phyloP scores from a whole-genome alignment of 2,113 vertebrate species.

The Zosterops pallidus region DNA sequence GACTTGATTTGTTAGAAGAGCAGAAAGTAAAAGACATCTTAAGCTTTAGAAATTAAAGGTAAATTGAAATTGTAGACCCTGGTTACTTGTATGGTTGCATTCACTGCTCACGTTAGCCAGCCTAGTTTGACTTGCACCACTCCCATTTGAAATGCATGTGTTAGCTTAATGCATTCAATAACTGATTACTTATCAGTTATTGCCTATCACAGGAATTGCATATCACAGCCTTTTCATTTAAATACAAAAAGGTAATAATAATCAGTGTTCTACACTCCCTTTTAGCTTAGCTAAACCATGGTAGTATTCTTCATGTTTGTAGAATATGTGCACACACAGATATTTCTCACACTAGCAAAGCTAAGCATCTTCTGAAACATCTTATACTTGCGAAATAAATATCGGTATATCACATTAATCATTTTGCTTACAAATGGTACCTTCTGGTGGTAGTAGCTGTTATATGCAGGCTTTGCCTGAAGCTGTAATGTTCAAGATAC shows the following conservation, averaged over 20 bases:
- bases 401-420: background rate
- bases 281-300: background rate
- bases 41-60: background rate
- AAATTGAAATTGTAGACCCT: background rate
- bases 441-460: slow-evolving; percentile 25
- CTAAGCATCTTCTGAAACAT: background rate
- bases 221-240: background rate
- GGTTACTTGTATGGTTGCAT: background rate
- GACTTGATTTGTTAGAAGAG: background rate
- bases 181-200: background rate
- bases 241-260: background rate
- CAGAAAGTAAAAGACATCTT: background rate
- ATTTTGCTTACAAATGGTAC: background rate
- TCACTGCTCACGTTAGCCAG: background rate
- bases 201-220: too few species aligned
- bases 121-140: background rate
- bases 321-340: background rate
- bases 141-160: background rate
- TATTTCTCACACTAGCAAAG: background rate
- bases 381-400: background rate
- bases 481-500: background rate
- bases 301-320: background rate
- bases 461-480: background rate
- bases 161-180: background rate
- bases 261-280: background rate